Evolutionary conservation across 2,888 invertebrate genomes (phyloP).

Genomic region (Trypoxylon attenuatum): DNA sequence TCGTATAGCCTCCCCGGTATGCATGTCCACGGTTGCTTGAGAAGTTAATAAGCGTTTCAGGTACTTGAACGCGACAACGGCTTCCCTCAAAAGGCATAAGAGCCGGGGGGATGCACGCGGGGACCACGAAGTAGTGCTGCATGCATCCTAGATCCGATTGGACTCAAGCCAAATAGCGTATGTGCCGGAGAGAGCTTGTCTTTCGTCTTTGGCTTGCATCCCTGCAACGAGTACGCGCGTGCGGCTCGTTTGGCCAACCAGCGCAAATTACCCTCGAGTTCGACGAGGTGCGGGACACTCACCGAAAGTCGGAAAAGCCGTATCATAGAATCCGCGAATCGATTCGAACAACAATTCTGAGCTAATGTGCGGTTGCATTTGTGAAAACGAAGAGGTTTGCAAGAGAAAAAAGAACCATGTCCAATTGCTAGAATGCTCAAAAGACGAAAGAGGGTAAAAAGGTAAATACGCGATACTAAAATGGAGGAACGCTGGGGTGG

Average conservation of each 20-base stretch:
- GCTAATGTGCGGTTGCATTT: too few species aligned
- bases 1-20: too few species aligned
- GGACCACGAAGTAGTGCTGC: too few species aligned
- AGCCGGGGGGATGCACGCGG: too few species aligned
- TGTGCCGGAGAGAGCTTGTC: too few species aligned
- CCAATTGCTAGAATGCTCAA: constrained; percentile 39
- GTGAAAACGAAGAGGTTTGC: constrained; percentile 27
- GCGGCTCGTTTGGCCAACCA: too few species aligned
- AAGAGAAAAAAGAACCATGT: constrained; percentile 30
- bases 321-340: too few species aligned
- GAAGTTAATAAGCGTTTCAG: constrained; percentile 40
- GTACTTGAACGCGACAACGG: constrained; percentile 17
- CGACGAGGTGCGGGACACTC: not conserved
- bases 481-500: constrained; percentile 3
- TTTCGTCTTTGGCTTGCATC: constrained; percentile 50
- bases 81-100: too few species aligned
- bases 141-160: constrained; percentile 62
- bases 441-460: constrained; percentile 21
- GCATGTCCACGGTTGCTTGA: not conserved
- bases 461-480: not conserved
- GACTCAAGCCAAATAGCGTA: constrained; percentile 66
- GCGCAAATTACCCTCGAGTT: constrained; percentile 3
- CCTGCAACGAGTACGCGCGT: constrained; percentile 14
- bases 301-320: not conserved
- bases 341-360: too few species aligned